These are phyloP conservation scores for Galeopsomyia nigrocyanea DNA, from an alignment of 2,888 invertebrate species.

Conservation along the genomic window DNA sequence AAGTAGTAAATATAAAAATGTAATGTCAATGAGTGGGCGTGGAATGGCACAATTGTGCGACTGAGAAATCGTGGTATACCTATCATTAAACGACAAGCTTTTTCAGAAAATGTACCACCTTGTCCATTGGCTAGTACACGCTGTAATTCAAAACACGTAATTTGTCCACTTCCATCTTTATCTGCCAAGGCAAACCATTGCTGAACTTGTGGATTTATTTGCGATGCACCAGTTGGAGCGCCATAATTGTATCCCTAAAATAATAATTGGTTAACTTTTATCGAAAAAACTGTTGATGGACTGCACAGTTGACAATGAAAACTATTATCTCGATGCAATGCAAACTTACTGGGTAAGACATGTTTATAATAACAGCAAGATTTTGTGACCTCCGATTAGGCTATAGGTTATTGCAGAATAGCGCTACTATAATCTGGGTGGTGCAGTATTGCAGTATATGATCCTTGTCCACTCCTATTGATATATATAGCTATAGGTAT, in stretches of 20 bases:
- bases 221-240: conserved; percentile 19
- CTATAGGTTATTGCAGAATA: conserved; percentile 23
- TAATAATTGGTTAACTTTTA: background rate
- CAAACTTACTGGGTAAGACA: conserved; percentile 45
- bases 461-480: background rate
- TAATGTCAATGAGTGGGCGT: background rate
- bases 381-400: background rate
- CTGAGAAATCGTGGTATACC: conserved; percentile 67
- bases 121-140: conserved; percentile 88
- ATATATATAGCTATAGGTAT: background rate
- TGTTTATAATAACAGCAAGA: background rate
- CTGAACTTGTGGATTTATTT: conserved; percentile 76
- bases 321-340: background rate
- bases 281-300: too few species aligned
- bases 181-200: conserved; percentile 91
- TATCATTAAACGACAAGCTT: conserved; percentile 89
- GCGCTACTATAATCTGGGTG: too few species aligned
- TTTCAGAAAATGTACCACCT: conserved; percentile 85
- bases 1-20: background rate
- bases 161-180: conserved; percentile 85
- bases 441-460: too few species aligned
- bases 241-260: conserved; percentile 35
- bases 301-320: background rate
- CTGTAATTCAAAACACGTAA: conserved; percentile 82
- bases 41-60: background rate